Evolutionary conservation across 2,797 vertebrate genomes (phyloP).

Genomic region (Margarornis squamiger): DNA sequence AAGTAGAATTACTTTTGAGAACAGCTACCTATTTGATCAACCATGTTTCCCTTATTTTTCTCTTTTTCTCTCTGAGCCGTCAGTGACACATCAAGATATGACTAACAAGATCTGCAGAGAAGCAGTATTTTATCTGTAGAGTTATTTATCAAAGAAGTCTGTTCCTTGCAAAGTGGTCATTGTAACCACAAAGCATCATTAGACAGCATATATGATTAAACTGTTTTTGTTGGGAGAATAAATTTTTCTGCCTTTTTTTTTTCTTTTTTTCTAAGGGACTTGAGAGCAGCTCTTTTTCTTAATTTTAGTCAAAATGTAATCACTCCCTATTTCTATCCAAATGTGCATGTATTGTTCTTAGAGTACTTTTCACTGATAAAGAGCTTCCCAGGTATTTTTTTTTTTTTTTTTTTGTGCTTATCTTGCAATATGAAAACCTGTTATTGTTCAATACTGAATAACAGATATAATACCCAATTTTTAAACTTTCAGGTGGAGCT

Average conservation of each 20-base stretch:
- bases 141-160: slow-evolving; percentile 25
- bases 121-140: slow-evolving; percentile 29
- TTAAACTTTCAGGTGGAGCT: slow-evolving; percentile 21
- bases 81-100: slow-evolving; percentile 30
- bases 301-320: slow-evolving; percentile 13
- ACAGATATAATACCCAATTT: slow-evolving; percentile 29
- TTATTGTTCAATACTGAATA: slow-evolving; percentile 42
- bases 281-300: not conserved
- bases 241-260: not conserved
- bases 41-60: slow-evolving; percentile 11
- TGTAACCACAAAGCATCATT: not conserved
- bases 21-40: slow-evolving; percentile 24
- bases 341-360: slow-evolving; percentile 34
- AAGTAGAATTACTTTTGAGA: not conserved
- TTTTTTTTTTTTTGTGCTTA: slow-evolving; percentile 19
- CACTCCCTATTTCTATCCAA: not conserved
- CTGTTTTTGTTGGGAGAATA: not conserved
- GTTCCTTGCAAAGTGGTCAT: slow-evolving; percentile 30
- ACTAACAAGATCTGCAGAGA: slow-evolving; percentile 38
- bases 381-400: not conserved
- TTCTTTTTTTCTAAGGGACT: not conserved
- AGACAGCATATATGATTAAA: slow-evolving; percentile 28
- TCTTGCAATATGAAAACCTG: slow-evolving; percentile 32
- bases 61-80: slow-evolving; percentile 6
- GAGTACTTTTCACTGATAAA: slow-evolving; percentile 42